A percentile compares a stretch with the other conserved stretches of the same genome.
Conservation (phyloP, 2,797 vertebrate genomes). For the Clarias fuscus region DNA sequence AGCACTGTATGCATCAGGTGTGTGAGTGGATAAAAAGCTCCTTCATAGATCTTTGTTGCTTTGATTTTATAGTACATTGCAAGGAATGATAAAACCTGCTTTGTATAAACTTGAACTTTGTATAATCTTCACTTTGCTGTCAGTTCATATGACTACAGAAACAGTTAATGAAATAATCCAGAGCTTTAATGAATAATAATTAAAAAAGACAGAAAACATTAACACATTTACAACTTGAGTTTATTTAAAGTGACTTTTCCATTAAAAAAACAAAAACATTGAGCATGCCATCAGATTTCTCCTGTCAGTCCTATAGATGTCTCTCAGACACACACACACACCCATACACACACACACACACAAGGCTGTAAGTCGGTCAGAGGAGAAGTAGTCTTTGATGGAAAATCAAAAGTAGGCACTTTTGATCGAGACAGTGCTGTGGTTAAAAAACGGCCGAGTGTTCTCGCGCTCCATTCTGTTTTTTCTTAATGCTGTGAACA, state of each 20-base stretch:
- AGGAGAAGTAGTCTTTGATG: slow-evolving; percentile 61
- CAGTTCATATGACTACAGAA: neutral
- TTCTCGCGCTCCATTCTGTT: neutral
- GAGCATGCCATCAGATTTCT: slow-evolving; percentile 4
- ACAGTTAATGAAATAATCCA: neutral
- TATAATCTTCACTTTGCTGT: neutral
- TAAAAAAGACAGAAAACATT: neutral
- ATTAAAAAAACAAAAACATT: neutral
- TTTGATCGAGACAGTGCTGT: slow-evolving; percentile 67
- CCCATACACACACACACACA: slow-evolving; percentile 7
- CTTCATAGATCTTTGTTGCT: neutral
- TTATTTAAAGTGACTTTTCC: slow-evolving; percentile 24
- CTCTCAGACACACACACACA: neutral
- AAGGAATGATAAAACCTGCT: neutral
- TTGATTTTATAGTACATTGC: neutral
- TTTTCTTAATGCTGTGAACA: neutral
- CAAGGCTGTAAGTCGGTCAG: neutral
- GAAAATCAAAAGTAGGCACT: slow-evolving; percentile 72
- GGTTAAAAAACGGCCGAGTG: slow-evolving; percentile 40
- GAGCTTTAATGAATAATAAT: neutral
- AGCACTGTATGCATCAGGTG: neutral
- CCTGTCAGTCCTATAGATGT: neutral
- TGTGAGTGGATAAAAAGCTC: neutral
- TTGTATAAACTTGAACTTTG: neutral
- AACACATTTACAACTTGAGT: neutral